Evolutionary conservation across 2,113 vertebrate genomes (phyloP).

Genomic region (Lepus europaeus): DNA sequence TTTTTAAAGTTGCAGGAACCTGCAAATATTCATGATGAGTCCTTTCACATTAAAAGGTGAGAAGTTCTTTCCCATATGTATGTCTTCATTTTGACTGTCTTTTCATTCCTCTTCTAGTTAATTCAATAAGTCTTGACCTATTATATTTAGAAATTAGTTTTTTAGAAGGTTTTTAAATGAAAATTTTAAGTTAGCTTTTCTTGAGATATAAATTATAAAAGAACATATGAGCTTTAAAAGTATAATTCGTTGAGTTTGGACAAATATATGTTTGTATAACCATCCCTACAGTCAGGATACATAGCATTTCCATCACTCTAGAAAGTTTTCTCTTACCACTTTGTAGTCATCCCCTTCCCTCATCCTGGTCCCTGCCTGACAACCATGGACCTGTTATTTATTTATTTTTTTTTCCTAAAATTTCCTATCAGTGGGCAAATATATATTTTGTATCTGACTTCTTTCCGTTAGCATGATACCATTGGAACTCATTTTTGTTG

Average conservation of each 20-base stretch:
- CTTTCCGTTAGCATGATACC: background rate
- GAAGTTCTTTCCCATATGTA: background rate
- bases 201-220: background rate
- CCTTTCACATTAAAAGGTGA: slow-evolving; percentile 17
- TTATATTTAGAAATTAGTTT: background rate
- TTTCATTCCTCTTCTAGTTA: slow-evolving; percentile 26
- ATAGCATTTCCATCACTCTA: background rate
- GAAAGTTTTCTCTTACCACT: background rate
- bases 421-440: background rate
- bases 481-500: background rate
- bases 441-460: background rate
- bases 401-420: slow-evolving; percentile 41
- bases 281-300: background rate
- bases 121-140: background rate
- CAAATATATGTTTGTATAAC: background rate
- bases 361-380: background rate
- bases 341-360: background rate
- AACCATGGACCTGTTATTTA: background rate
- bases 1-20: background rate
- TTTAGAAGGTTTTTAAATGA: background rate
- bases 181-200: background rate
- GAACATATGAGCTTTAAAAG: background rate
- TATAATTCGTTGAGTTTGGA: slow-evolving; percentile 33
- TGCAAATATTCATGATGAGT: background rate
- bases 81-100: slow-evolving; percentile 17